These are phyloP conservation scores for Neodiprion virginianus DNA, from an alignment of 1,140 invertebrate genomes.

Conservation along the genomic window DNA sequence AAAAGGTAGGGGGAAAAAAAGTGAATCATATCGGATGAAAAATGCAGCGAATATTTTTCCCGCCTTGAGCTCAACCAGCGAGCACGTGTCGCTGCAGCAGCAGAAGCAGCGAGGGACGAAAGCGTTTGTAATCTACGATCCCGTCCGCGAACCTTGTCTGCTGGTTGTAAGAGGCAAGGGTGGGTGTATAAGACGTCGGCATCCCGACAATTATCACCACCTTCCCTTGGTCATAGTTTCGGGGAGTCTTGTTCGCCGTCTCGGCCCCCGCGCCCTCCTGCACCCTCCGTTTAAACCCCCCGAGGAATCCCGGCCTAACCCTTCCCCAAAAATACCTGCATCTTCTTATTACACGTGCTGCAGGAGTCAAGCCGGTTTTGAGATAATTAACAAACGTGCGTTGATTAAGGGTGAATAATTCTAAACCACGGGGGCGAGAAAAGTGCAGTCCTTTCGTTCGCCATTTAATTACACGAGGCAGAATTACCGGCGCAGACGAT, in stretches of 20 bases:
- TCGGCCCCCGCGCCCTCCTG: too few species aligned
- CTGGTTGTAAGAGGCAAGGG: neutral
- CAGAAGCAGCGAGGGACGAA: neutral
- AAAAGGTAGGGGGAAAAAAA: neutral
- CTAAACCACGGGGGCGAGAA: neutral
- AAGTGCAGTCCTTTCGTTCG: neutral
- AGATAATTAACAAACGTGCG: neutral
- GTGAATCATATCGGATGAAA: constrained; percentile 12
- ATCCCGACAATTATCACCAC: constrained; percentile 1
- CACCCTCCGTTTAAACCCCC: neutral
- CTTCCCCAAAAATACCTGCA: neutral
- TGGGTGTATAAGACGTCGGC: neutral
- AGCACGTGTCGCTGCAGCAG: too few species aligned
- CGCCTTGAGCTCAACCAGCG: neutral
- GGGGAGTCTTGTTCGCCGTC: neutral
- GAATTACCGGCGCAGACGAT: neutral
- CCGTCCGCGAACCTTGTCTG: neutral
- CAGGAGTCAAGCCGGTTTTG: neutral
- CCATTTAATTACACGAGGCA: neutral
- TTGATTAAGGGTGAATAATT: too few species aligned
- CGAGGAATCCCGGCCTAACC: constrained; percentile 1
- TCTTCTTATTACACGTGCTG: neutral
- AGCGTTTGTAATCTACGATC: neutral
- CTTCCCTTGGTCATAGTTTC: neutral
- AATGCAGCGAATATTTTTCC: constrained; percentile 21